phyloP scores from a whole-genome alignment of 2,888 invertebrate genomes.

The Autographa pulchrina region DNA sequence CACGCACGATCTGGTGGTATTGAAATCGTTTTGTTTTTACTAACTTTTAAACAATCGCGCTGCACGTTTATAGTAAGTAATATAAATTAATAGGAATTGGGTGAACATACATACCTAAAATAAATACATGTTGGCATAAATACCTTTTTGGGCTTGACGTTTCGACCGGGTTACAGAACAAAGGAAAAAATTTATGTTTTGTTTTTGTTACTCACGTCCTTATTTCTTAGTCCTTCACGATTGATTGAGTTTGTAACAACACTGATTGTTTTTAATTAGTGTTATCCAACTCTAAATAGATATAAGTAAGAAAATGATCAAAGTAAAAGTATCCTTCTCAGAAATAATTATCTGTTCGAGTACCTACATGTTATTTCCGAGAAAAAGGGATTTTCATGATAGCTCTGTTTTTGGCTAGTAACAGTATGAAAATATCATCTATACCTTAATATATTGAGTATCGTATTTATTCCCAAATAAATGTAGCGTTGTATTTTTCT shows the following conservation, averaged over 20 bases:
- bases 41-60: too few species aligned
- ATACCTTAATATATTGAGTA: neutral
- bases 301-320: neutral
- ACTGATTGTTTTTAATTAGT: slow-evolving; percentile 4
- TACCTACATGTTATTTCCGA: neutral
- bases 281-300: neutral
- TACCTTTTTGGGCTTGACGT: too few species aligned
- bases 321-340: neutral
- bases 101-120: too few species aligned
- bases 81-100: too few species aligned
- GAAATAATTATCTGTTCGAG: neutral
- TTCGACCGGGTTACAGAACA: too few species aligned
- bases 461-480: neutral
- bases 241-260: neutral
- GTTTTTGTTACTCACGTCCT: neutral
- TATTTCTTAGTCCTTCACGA: too few species aligned
- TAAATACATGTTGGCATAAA: too few species aligned
- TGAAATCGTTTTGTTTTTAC: too few species aligned
- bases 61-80: too few species aligned
- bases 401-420: neutral
- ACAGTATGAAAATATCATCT: neutral
- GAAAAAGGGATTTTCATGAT: neutral
- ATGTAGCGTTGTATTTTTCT: neutral
- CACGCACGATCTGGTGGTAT: too few species aligned
- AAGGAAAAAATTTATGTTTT: too few species aligned